These are phyloP conservation scores for Neodiprion pinetum DNA, from an alignment of 1,140 invertebrate genomes.

Conservation along the genomic window DNA sequence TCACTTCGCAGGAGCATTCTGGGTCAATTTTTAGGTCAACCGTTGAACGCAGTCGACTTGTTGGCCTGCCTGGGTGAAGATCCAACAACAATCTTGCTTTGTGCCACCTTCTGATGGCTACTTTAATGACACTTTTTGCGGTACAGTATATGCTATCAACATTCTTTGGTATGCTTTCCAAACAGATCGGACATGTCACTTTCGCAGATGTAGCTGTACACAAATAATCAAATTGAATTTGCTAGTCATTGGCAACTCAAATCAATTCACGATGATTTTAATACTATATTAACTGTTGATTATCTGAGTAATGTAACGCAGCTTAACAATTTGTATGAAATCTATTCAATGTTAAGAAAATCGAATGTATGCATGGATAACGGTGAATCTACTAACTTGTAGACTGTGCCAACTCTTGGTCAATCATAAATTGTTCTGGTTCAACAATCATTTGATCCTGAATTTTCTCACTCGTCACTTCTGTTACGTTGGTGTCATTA, in stretches of 20 bases:
- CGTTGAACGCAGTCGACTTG: conserved; percentile 40
- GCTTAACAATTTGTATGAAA: no score
- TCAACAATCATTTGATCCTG: not conserved
- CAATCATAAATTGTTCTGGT: conserved; percentile 6
- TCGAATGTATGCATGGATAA: not conserved
- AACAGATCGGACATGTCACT: conserved; percentile 47
- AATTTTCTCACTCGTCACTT: not conserved
- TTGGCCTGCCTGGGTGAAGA: conserved; percentile 27
- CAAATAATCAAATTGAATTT: not conserved
- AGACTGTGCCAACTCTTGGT: not conserved
- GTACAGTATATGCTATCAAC: conserved; percentile 49
- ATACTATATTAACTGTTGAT: no score
- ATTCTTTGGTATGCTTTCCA: conserved; percentile 44
- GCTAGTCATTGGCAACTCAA: no score
- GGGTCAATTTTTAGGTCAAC: conserved; percentile 43
- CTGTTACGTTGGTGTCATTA: not conserved
- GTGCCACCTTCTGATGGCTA: conserved; percentile 46
- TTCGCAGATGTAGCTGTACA: not conserved
- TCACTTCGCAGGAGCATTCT: conserved; percentile 45
- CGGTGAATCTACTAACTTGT: conserved; percentile 5
- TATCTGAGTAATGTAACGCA: no score
- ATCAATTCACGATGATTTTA: no score
- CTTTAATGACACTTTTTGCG: conserved; percentile 47
- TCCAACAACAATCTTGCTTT: conserved; percentile 48
- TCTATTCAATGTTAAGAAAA: no score